phyloP scores from a whole-genome alignment of 2,888 invertebrate species.

The Leptogaster cylindrica region DNA sequence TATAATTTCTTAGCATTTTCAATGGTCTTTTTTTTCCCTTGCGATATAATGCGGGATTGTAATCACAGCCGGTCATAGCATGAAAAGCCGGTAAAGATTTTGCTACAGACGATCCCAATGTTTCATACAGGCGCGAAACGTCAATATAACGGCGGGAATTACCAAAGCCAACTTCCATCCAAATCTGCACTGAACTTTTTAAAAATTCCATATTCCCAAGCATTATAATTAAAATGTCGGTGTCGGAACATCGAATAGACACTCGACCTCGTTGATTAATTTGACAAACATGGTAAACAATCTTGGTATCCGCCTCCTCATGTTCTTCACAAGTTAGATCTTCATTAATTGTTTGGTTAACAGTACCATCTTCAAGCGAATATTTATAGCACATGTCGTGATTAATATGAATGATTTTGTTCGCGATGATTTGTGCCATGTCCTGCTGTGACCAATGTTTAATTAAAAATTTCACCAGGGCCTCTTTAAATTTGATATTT shows the following conservation, averaged over 20 bases:
- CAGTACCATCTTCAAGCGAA: background rate
- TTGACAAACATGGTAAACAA: conserved; percentile 50
- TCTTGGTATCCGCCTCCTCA: conserved; percentile 48
- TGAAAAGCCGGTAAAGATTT: background rate
- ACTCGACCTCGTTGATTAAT: conserved; percentile 54
- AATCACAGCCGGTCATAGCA: background rate
- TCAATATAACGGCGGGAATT: background rate
- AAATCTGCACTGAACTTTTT: background rate
- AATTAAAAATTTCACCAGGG: conserved; percentile 27
- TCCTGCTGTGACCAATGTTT: conserved; percentile 22
- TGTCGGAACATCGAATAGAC: background rate
- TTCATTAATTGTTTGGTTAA: background rate
- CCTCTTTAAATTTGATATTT: conserved; percentile 40
- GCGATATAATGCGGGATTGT: no score
- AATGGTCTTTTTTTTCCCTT: no score
- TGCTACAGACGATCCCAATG: background rate
- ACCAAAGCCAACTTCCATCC: background rate
- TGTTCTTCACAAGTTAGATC: conserved; percentile 16
- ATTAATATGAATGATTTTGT: conserved; percentile 16
- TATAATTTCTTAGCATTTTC: no score
- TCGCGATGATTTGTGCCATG: background rate
- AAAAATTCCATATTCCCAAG: conserved; percentile 12
- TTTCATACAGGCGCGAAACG: background rate
- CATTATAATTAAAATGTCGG: conserved; percentile 5
- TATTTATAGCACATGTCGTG: conserved; percentile 6